These are phyloP conservation scores for Clarias pachynema DNA, from an alignment of 2,797 vertebrate species.

Conservation along the genomic window DNA sequence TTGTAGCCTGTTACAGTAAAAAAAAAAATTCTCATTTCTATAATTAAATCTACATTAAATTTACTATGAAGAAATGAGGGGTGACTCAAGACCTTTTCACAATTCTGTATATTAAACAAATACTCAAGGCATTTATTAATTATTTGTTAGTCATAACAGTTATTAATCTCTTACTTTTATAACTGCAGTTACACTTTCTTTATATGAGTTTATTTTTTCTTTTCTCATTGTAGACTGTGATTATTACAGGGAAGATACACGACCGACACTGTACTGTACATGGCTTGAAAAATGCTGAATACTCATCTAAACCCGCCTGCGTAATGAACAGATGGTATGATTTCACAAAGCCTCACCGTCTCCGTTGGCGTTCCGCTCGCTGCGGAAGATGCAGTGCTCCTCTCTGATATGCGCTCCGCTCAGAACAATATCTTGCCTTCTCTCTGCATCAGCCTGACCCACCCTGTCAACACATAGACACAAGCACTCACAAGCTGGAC, in stretches of 20 bases:
- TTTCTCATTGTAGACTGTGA: neutral
- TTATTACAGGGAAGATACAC: neutral
- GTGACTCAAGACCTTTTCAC: too few relatives aligned
- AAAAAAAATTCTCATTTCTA: too few relatives aligned
- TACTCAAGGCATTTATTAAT: neutral
- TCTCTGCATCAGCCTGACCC: slow-evolving; percentile 92
- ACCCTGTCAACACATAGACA: slow-evolving; percentile 79
- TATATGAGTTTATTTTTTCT: neutral
- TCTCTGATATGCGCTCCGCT: slow-evolving; percentile 97
- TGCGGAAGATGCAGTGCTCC: slow-evolving; percentile 95
- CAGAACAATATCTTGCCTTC: slow-evolving; percentile 95
- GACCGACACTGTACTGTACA: neutral
- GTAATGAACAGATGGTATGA: slow-evolving; percentile 5
- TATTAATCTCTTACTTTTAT: neutral
- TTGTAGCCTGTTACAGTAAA: too few relatives aligned
- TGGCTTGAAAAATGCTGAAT: neutral
- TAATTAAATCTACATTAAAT: too few relatives aligned
- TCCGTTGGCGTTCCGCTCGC: slow-evolving; percentile 87
- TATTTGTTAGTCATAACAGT: too few relatives aligned
- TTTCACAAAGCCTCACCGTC: slow-evolving; percentile 78
- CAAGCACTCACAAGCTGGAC: slow-evolving; percentile 5
- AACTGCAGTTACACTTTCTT: neutral
- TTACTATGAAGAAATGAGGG: too few relatives aligned
- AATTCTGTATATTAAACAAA: too few relatives aligned
- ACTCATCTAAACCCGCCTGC: neutral